Evolutionary conservation across 1,140 invertebrate genomes (phyloP).

Genomic region (Drosophila neocordata): DNA sequence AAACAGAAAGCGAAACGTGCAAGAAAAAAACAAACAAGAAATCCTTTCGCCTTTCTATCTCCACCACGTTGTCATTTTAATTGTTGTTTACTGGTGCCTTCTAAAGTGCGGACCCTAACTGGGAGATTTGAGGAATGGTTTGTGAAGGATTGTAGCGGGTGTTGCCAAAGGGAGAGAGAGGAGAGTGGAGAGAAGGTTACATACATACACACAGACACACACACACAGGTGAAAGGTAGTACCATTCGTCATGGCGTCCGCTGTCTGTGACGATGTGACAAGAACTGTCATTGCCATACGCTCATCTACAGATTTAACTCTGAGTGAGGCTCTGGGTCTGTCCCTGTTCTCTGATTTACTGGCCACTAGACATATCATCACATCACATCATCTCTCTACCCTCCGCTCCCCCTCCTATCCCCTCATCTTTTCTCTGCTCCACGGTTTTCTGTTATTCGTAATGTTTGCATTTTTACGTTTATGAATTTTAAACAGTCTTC

Average conservation of each 20-base stretch:
- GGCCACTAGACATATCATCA: slow-evolving; percentile 37
- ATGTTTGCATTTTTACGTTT: slow-evolving; percentile 28
- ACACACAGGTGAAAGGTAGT: slow-evolving; percentile 9
- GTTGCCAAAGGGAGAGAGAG: no score
- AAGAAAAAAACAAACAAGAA: slow-evolving; percentile 36
- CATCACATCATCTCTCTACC: slow-evolving; percentile 21
- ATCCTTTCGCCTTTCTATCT: slow-evolving; percentile 49
- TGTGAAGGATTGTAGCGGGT: no score
- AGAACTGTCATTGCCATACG: slow-evolving; percentile 73
- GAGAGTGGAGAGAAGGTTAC: no score
- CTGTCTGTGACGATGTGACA: slow-evolving; percentile 76
- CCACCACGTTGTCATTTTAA: slow-evolving; percentile 72
- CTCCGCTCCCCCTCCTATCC: no score
- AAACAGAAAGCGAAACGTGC: slow-evolving; percentile 53
- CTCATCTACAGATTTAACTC: slow-evolving; percentile 13
- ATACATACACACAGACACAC: no score
- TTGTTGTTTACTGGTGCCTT: slow-evolving; percentile 78
- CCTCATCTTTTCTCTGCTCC: background rate
- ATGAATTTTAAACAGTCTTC: slow-evolving; percentile 32
- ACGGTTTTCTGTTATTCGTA: slow-evolving; percentile 23
- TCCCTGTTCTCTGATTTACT: slow-evolving; percentile 62
- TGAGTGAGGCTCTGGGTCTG: no score
- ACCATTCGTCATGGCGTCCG: slow-evolving; percentile 71
- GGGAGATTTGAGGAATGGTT: background rate
- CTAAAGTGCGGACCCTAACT: slow-evolving; percentile 69